Conservation (phyloP, 2,113 vertebrate species). For the Cavia aperea region DNA sequence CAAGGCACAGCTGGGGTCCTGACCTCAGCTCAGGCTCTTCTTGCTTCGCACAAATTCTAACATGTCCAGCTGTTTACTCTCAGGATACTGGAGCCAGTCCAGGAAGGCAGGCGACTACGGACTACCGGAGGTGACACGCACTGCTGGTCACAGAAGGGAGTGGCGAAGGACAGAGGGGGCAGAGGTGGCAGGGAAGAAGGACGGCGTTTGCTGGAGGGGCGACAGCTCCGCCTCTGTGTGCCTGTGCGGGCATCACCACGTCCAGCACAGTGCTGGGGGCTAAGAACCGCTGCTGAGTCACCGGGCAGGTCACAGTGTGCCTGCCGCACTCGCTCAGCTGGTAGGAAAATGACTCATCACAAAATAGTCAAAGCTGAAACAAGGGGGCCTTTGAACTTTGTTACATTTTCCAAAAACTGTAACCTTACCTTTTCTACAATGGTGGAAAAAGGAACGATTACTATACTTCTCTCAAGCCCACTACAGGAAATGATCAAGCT, state of each 20-base stretch:
- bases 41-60: neutral
- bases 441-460: conserved; percentile 17
- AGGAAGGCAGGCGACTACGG: neutral
- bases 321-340: neutral
- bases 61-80: neutral
- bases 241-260: fast-evolving
- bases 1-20: neutral
- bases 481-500: conserved; percentile 16
- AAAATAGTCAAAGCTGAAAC: conserved; percentile 19
- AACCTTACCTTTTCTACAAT: neutral
- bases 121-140: neutral
- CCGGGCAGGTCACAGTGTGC: neutral
- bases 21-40: neutral
- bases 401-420: conserved; percentile 53
- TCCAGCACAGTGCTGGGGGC: neutral
- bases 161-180: neutral
- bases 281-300: conserved; percentile 18
- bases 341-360: conserved; percentile 58
- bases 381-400: conserved; percentile 10
- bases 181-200: neutral
- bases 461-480: neutral
- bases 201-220: neutral
- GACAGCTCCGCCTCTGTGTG: neutral
- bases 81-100: neutral
- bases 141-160: neutral